Conservation (phyloP, 2,113 vertebrate species). For the Panthera tigris region DNA sequence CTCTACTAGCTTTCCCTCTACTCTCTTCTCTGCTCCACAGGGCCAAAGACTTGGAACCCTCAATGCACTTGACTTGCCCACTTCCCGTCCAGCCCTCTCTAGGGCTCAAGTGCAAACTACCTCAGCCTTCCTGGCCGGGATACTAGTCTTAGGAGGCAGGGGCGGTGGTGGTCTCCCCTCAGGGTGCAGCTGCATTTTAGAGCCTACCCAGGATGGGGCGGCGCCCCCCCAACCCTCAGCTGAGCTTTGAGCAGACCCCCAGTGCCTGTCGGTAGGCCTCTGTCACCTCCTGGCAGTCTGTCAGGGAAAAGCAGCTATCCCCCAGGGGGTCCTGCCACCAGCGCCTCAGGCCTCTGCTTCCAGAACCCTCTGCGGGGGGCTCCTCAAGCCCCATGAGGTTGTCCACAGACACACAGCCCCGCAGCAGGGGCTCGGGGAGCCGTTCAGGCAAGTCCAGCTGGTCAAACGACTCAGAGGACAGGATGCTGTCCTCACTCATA, state of each 20-base stretch:
- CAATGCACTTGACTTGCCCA: not conserved
- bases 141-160: not conserved
- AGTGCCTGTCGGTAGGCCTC: slow-evolving; percentile 85
- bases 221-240: slow-evolving; percentile 76
- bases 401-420: slow-evolving; percentile 92
- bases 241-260: slow-evolving; percentile 81
- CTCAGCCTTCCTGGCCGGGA: slow-evolving; percentile 22
- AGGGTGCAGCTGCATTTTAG: not conserved
- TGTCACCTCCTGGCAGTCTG: slow-evolving; percentile 86
- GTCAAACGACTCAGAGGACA: slow-evolving; percentile 97
- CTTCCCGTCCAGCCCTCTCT: not conserved
- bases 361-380: slow-evolving; percentile 29
- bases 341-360: slow-evolving; percentile 76
- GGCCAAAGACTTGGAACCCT: not conserved
- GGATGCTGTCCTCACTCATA: slow-evolving; percentile 96
- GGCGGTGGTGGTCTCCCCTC: not conserved
- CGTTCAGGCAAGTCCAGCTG: slow-evolving; percentile 92
- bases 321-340: slow-evolving; percentile 82
- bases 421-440: slow-evolving; percentile 76
- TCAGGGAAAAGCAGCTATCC: slow-evolving; percentile 88
- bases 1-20: not conserved
- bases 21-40: not conserved
- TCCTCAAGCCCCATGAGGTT: slow-evolving; percentile 89
- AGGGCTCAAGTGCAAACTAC: not conserved
- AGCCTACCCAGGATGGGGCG: not conserved